Evolutionary conservation across 2,113 vertebrate genomes (phyloP), one percentile per base, ranked within the genome.

Genomic region (Sebastes fasciatus): DNA sequence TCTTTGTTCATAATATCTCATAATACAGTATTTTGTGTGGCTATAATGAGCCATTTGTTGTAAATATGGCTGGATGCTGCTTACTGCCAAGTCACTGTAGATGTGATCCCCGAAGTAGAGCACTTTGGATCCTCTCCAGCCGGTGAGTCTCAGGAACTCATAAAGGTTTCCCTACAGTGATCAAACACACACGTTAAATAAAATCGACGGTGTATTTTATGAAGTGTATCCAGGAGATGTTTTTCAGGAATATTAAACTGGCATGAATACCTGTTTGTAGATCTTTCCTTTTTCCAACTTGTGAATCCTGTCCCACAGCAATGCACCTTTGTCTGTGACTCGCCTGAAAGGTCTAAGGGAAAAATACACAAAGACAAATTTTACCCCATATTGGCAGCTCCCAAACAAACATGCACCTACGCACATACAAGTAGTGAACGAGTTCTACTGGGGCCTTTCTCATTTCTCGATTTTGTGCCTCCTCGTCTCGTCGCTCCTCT

Each of bases 81-180:
- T 97, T 94, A 99, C 99, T 89, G 99, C 99, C 93, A 99, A 93
- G 93, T 99, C 99, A 65, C 99, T 99, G 95, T 99, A 99, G 92
- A 99, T 99, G 86, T 99, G 99, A 93, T 99, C 99, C 77, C 99
- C 98, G 63, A 99, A 99, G 94, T 99, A 99, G 34, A 99, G 95
- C 72, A 99, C 99, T 90, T 96, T 98, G 51, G 97, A 98, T 61
- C 99, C 99, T 66, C 97, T 96, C 99, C 99, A 99, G 80, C 98
- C 99, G 1, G 99, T 99, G 14, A 99, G 97, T 91, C 98, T 97
- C 94, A 99, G 92, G 95, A 99, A 99, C 86, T 99, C 98, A 49
- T 99, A 99, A 40, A 99, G 94, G 89, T 99, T 99, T 79, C 98
- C 98, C 98, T 99, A 87, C 0, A 81, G 74, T 49, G 62, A 78